Conservation (phyloP, 2,888 invertebrate species). For the Noctua janthe region DNA sequence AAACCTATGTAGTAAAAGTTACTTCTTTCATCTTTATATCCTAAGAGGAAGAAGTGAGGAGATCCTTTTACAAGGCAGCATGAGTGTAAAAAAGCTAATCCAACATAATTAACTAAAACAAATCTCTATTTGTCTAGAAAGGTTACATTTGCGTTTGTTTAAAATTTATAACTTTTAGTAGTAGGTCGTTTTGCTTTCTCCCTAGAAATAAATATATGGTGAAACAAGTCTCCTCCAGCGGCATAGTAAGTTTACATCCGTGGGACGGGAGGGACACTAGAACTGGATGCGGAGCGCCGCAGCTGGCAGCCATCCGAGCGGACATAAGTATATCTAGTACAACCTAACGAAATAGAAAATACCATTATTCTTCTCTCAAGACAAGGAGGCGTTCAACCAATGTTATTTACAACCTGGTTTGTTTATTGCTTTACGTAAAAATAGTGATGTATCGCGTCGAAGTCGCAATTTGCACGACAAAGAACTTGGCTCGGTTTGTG, state of each 20-base stretch:
- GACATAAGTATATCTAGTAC: conserved; percentile 84
- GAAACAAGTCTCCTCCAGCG: conserved; percentile 77
- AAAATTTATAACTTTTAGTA: conserved; percentile 33
- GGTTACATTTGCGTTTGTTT: conserved; percentile 24
- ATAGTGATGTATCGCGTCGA: conserved; percentile 66
- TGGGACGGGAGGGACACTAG: conserved; percentile 78
- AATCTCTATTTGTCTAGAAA: background rate
- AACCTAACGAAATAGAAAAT: conserved; percentile 89
- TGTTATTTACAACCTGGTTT: conserved; percentile 88
- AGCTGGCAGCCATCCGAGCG: conserved; percentile 88
- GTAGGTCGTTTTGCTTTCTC: conserved; percentile 32
- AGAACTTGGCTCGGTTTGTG: conserved; percentile 58
- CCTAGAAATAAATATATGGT: conserved; percentile 45
- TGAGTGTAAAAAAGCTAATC: conserved; percentile 4
- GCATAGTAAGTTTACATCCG: conserved; percentile 79
- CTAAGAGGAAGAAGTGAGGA: background rate
- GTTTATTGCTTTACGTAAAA: conserved; percentile 83
- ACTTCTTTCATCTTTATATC: background rate
- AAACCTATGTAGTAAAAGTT: background rate
- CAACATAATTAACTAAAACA: conserved; percentile 37
- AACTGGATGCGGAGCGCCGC: conserved; percentile 78
- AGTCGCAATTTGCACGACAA: conserved; percentile 55
- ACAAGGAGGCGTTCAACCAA: conserved; percentile 88
- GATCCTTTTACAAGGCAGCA: background rate
- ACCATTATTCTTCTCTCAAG: conserved; percentile 88